A percentile compares a stretch with the other conserved stretches of the same genome.
Conservation (phyloP, 2,888 invertebrate genomes). For the Eristalis pertinax region DNA sequence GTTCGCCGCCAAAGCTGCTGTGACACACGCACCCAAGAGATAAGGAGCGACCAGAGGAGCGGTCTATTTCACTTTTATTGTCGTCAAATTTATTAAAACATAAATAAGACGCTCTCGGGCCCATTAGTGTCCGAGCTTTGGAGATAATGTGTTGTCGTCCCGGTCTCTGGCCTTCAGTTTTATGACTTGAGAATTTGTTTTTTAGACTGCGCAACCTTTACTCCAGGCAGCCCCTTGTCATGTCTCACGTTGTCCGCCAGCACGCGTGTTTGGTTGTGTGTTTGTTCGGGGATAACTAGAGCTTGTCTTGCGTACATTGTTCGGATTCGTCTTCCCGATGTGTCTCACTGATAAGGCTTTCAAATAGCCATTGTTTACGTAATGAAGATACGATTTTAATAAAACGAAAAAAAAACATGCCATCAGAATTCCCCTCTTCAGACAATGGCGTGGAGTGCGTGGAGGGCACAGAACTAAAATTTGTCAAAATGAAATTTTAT, state of each 20-base stretch:
- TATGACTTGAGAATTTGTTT: conserved; percentile 59
- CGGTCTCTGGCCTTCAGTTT: conserved; percentile 29
- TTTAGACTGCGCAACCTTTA: conserved; percentile 42
- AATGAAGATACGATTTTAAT: conserved; percentile 26
- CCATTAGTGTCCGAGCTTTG: conserved; percentile 65
- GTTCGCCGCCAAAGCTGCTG: neutral
- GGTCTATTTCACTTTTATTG: conserved; percentile 69
- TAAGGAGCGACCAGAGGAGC: conserved; percentile 25
- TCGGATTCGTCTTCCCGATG: conserved; percentile 22
- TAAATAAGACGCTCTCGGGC: conserved; percentile 65
- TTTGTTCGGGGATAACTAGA: neutral
- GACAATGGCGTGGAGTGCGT: conserved; percentile 2
- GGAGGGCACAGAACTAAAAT: conserved; percentile 20
- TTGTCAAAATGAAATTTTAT: conserved; percentile 58
- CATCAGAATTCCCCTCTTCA: neutral
- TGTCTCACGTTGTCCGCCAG: neutral
- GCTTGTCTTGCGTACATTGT: neutral
- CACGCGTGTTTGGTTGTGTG: neutral
- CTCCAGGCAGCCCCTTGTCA: conserved; percentile 26
- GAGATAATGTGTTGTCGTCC: conserved; percentile 46
- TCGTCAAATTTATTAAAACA: conserved; percentile 71
- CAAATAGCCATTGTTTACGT: conserved; percentile 37
- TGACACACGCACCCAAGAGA: conserved; percentile 38
- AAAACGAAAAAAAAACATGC: neutral
- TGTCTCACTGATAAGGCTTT: conserved; percentile 27